These are phyloP conservation scores for Chelonoidis abingdonii DNA, from an alignment of 2,113 vertebrate genomes.

Conservation along the genomic window DNA sequence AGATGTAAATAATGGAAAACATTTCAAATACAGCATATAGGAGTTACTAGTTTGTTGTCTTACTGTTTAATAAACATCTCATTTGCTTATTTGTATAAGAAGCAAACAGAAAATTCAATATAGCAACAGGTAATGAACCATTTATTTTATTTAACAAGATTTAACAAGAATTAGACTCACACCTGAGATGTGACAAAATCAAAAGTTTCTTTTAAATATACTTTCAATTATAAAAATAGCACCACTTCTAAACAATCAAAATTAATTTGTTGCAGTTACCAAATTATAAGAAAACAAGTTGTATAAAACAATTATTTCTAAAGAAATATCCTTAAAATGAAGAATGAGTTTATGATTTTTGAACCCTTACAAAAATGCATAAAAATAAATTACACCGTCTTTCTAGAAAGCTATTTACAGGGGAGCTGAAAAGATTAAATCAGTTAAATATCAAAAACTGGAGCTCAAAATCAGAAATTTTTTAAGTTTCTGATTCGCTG, in stretches of 20 bases:
- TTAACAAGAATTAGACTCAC: not conserved
- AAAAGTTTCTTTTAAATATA: not conserved
- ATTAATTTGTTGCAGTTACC: constrained; percentile 32
- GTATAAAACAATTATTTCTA: constrained; percentile 39
- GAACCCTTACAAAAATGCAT: constrained; percentile 40
- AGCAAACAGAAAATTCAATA: not conserved
- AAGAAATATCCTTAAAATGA: constrained; percentile 10
- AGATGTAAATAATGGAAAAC: not conserved
- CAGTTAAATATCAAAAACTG: not conserved
- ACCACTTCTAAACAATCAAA: constrained; percentile 42
- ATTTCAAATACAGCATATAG: not conserved
- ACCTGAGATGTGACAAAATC: not conserved
- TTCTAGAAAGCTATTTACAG: not conserved
- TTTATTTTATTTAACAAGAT: not conserved
- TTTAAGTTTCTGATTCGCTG: not conserved
- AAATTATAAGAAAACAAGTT: constrained; percentile 14
- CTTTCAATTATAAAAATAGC: constrained; percentile 43
- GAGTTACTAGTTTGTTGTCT: not conserved
- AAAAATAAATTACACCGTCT: constrained; percentile 55
- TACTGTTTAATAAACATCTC: constrained; percentile 15
- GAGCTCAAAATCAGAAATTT: not conserved
- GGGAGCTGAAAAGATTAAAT: not conserved
- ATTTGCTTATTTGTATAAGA: constrained; percentile 1
- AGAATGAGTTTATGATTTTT: constrained; percentile 39
- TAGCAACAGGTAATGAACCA: not conserved